Percentiles rank a stretch among this genome's conserved stretches.
These are phyloP conservation scores for Glyphotaelius pellucidus DNA, from an alignment of 2,888 invertebrate species.

Conservation along the genomic window DNA sequence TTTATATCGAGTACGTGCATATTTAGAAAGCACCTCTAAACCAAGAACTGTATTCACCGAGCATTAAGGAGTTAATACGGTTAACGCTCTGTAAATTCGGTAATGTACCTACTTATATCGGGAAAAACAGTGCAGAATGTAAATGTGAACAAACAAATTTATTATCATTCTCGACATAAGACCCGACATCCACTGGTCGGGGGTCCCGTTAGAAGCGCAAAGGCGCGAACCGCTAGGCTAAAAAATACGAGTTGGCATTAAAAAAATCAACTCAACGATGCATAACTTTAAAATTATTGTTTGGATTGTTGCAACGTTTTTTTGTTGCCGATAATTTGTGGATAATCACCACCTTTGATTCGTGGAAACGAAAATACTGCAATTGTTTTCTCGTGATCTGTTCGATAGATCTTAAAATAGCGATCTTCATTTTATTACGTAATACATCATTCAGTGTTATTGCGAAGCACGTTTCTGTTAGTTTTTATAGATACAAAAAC, in stretches of 20 bases:
- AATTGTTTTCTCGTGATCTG: background rate
- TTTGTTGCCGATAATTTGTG: background rate
- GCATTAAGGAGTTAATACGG: conserved; percentile 11
- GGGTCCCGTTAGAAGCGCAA: background rate
- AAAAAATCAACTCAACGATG: conserved; percentile 18
- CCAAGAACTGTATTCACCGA: background rate
- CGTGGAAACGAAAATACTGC: background rate
- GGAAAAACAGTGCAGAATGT: background rate
- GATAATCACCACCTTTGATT: background rate
- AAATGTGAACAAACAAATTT: background rate
- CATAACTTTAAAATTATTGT: conserved; percentile 18
- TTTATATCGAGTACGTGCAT: no score
- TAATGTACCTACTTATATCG: background rate
- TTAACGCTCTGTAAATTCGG: background rate
- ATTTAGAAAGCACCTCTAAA: background rate
- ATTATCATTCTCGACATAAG: background rate
- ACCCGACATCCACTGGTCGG: background rate
- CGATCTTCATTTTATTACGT: background rate
- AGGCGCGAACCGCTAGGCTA: conserved; percentile 4
- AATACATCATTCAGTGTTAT: no score
- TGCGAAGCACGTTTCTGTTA: no score
- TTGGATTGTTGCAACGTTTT: background rate
- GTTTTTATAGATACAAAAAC: no score
- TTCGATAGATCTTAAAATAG: background rate
- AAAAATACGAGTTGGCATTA: conserved; percentile 11